phyloP scores from a whole-genome alignment of 2,888 invertebrate genomes.

The Prosopocoilus inquinatus region DNA sequence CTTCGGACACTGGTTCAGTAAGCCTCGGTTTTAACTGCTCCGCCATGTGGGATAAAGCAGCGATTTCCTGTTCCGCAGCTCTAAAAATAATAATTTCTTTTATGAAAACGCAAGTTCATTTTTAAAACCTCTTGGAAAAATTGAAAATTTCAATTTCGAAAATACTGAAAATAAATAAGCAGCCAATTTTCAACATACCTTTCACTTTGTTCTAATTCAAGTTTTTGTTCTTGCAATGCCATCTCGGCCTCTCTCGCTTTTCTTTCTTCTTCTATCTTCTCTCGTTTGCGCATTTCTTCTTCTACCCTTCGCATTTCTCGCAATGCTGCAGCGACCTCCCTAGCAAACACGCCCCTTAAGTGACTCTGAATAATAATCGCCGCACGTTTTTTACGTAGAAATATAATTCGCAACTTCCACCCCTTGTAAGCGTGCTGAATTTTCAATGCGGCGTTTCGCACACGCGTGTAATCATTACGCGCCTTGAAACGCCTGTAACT shows the following conservation, averaged over 20 bases:
- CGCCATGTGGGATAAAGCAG: slow-evolving; percentile 69
- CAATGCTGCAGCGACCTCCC: slow-evolving; percentile 83
- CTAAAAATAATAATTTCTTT: slow-evolving; percentile 48
- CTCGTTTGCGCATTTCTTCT: slow-evolving; percentile 79
- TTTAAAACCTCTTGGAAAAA: too few species aligned
- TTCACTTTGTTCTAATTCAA: slow-evolving; percentile 63
- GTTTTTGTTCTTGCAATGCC: slow-evolving; percentile 45
- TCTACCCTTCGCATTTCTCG: slow-evolving; percentile 85
- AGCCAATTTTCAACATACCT: slow-evolving; percentile 58
- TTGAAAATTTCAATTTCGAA: too few species aligned
- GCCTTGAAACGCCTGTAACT: slow-evolving; percentile 66
- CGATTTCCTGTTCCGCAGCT: slow-evolving; percentile 67
- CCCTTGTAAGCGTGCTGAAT: slow-evolving; percentile 84
- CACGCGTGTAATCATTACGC: slow-evolving; percentile 65
- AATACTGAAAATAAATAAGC: too few species aligned
- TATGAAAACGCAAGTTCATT: too few species aligned
- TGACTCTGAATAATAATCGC: slow-evolving; percentile 84
- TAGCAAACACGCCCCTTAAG: slow-evolving; percentile 83
- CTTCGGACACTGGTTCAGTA: slow-evolving; percentile 57
- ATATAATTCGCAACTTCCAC: slow-evolving; percentile 79
- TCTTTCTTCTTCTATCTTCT: slow-evolving; percentile 70
- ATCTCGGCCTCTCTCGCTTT: slow-evolving; percentile 60
- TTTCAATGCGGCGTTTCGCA: slow-evolving; percentile 66
- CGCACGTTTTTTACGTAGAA: slow-evolving; percentile 77
- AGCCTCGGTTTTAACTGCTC: slow-evolving; percentile 67